Base-by-base conservation (phyloP, 2,797 vertebrate genomes). In the Oreochromis mossambicus region DNA sequence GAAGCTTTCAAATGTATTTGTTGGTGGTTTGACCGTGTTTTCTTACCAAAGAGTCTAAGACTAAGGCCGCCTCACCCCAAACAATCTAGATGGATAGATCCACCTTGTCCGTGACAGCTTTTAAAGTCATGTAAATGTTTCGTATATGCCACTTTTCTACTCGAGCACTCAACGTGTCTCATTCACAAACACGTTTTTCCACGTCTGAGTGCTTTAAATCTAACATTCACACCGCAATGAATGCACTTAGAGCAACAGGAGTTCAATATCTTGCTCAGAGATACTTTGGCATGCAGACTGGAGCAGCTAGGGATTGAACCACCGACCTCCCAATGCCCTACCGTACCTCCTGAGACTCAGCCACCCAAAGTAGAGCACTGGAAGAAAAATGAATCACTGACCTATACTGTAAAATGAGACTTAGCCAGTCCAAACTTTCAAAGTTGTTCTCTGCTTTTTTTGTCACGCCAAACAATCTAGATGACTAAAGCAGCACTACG, bases 371-470 rank as follows among this genome's bases (percentile, higher is more conserved):
- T 58, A 46, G 75, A 81, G 83, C 61, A 83, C 75, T 81, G 66
- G 80, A 79, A 41, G 79, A 79, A 77, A 84, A 90, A 89, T 87
- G 4, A 92, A 83, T 86, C 77, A 12, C 24, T 75, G 84, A 86
- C 79, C 83, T 80, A 54, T 70, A 77, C 82, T 32, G 14, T 58
- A 58, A 58, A 91, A 88, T 46, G 41, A 78, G 15, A 43, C 19
- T 51, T 26, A 5, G 73, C 36, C 77, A 58, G 26, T 78, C 68
- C 70, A 84, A 88, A 92, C 78, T 82, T 87, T 89, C 78, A 91
- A 73, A 85, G 86, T 89, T 88, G 78, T 4, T 26, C 3, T 2
- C 38, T 48, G 61, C 32, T 19, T 55, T 81, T 75, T 46, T 13
- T 70, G n/a, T 24, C n/a, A 68, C 2, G 3, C 24, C 41, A 73